Evolutionary conservation across 2,797 vertebrate genomes (phyloP).

Genomic region (Gambusia yucatana): DNA sequence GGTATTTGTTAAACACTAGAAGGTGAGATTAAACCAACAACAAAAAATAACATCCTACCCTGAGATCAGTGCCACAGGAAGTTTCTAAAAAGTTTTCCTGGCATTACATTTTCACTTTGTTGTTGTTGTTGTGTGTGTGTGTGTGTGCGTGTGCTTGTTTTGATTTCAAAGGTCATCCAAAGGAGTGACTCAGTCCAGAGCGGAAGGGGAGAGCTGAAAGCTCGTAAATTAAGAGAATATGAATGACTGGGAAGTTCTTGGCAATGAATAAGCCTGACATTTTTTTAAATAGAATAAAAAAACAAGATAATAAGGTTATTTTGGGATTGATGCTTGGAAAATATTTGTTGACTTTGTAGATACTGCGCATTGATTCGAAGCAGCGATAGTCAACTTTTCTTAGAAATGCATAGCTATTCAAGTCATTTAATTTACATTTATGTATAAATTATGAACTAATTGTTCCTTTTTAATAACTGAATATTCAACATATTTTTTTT

Average conservation of each 20-base stretch:
- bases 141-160: not conserved
- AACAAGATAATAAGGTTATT: not conserved
- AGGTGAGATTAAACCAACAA: not conserved
- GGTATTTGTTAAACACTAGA: not conserved
- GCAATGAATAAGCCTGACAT: not conserved
- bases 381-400: not conserved
- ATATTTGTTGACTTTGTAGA: not conserved
- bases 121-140: constrained; percentile 39
- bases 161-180: constrained; percentile 52
- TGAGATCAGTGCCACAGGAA: constrained; percentile 60
- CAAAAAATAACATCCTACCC: not conserved
- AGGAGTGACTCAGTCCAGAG: constrained; percentile 52
- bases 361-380: not conserved
- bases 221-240: constrained; percentile 11
- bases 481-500: not conserved
- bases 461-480: not conserved
- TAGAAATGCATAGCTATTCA: not conserved
- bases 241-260: constrained; percentile 21
- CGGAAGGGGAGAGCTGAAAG: constrained; percentile 4
- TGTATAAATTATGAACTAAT: not conserved
- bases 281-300: not conserved
- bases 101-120: constrained; percentile 39
- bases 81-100: constrained; percentile 43
- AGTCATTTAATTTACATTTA: not conserved
- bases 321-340: not conserved